phyloP scores from a whole-genome alignment of 2,113 vertebrate genomes.

The Psittacula cyanocephala region DNA sequence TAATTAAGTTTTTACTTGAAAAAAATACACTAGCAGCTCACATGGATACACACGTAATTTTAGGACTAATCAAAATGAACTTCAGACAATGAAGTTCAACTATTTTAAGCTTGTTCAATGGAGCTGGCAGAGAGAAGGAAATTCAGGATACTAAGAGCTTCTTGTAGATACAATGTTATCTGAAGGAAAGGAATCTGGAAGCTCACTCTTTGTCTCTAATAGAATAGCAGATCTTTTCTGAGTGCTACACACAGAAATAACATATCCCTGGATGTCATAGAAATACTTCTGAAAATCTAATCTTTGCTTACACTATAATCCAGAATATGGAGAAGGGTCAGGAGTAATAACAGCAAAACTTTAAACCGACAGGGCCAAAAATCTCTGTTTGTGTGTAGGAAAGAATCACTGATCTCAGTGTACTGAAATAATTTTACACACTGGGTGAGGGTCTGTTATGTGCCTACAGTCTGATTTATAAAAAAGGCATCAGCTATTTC shows the following conservation, averaged over 20 bases:
- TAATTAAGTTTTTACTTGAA: not conserved
- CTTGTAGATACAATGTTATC: not conserved
- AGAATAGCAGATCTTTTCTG: not conserved
- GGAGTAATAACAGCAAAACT: not conserved
- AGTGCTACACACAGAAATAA: not conserved
- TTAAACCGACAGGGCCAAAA: not conserved
- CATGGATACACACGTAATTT: not conserved
- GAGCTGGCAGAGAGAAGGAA: not conserved
- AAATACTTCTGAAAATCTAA: conserved; percentile 2
- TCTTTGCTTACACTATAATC: not conserved
- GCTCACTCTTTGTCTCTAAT: not conserved
- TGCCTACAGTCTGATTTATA: no score
- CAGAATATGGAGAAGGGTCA: not conserved
- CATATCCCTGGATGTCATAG: not conserved
- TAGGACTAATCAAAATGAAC: not conserved
- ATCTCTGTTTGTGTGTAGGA: not conserved
- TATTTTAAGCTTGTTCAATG: not conserved
- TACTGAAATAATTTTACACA: not conserved
- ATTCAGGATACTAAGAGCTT: not conserved
- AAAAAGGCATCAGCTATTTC: not conserved
- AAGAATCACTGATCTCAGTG: not conserved
- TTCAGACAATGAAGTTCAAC: not conserved
- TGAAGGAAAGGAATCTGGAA: not conserved
- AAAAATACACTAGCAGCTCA: not conserved
- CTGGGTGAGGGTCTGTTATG: not conserved